A percentile compares a stretch with the other conserved stretches of the same genome.
phyloP scores from a whole-genome alignment of 2,797 vertebrate genomes.

The Syngnathus acus region DNA sequence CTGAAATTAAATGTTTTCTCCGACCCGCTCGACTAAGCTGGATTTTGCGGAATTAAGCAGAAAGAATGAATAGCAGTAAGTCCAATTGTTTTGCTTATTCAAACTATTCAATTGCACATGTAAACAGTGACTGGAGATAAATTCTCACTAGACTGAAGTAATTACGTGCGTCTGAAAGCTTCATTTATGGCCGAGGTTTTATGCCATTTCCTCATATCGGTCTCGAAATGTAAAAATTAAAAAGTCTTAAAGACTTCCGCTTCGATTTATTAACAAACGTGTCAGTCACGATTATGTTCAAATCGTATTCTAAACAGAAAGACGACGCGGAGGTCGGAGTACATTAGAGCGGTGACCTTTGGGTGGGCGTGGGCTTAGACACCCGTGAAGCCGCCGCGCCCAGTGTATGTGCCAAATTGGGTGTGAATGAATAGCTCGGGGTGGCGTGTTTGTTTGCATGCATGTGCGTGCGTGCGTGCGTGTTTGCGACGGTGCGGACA shows the following conservation, averaged over 20 bases:
- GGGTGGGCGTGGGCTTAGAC: conserved; percentile 26
- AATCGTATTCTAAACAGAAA: no score
- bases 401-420: conserved; percentile 16
- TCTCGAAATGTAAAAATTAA: not conserved
- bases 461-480: conserved; percentile 23
- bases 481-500: conserved; percentile 56
- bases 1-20: conserved; percentile 47
- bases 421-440: conserved; percentile 30
- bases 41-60: conserved; percentile 10
- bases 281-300: not conserved
- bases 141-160: conserved; percentile 10
- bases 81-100: conserved; percentile 32
- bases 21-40: conserved; percentile 21
- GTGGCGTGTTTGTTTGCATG: conserved; percentile 27
- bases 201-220: not conserved
- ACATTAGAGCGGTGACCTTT: conserved; percentile 47
- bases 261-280: not conserved
- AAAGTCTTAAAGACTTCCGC: not conserved
- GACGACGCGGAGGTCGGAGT: conserved; percentile 11
- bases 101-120: conserved; percentile 21
- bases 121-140: conserved; percentile 21
- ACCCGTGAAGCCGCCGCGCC: conserved; percentile 21
- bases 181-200: not conserved
- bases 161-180: not conserved
- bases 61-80: conserved; percentile 21